These are phyloP conservation scores for Hyalella azteca DNA, from an alignment of 2,888 invertebrate genomes.

Conservation along the genomic window DNA sequence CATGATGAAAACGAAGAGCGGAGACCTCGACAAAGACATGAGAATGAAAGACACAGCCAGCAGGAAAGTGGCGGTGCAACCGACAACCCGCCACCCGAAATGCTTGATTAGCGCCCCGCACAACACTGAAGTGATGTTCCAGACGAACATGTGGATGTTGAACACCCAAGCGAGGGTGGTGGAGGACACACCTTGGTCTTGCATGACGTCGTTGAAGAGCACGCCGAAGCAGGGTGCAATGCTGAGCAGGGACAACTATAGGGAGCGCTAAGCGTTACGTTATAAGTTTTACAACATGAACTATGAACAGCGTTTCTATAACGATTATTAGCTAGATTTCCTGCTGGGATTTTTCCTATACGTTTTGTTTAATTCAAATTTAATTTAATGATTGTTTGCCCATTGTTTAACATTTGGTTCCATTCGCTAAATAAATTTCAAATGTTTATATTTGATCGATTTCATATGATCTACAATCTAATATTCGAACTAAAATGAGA, in stretches of 20 bases:
- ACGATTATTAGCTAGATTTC: too few species aligned
- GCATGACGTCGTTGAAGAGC: slow-evolving; percentile 40
- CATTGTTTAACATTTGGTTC: too few species aligned
- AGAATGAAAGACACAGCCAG: not conserved
- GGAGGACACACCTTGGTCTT: slow-evolving; percentile 36
- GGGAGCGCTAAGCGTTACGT: too few species aligned
- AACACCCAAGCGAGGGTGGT: slow-evolving; percentile 44
- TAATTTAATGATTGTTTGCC: too few species aligned
- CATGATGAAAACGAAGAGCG: slow-evolving; percentile 34
- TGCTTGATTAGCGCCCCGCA: slow-evolving; percentile 40
- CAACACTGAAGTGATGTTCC: slow-evolving; percentile 27
- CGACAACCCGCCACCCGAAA: slow-evolving; percentile 35
- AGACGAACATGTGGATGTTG: slow-evolving; percentile 44
- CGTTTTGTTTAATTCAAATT: too few species aligned
- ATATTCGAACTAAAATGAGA: too few species aligned
- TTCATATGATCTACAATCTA: too few species aligned
- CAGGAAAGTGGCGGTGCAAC: slow-evolving; percentile 11
- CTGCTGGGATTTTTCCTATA: too few species aligned
- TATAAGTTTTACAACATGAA: too few species aligned
- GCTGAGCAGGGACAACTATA: slow-evolving; percentile 38
- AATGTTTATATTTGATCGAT: too few species aligned
- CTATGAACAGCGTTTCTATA: too few species aligned
- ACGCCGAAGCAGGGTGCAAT: slow-evolving; percentile 40
- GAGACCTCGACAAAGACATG: slow-evolving; percentile 35
- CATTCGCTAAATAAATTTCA: too few species aligned